Evolutionary conservation across 2,888 invertebrate species (phyloP).

Genomic region (Cantharis nigra): DNA sequence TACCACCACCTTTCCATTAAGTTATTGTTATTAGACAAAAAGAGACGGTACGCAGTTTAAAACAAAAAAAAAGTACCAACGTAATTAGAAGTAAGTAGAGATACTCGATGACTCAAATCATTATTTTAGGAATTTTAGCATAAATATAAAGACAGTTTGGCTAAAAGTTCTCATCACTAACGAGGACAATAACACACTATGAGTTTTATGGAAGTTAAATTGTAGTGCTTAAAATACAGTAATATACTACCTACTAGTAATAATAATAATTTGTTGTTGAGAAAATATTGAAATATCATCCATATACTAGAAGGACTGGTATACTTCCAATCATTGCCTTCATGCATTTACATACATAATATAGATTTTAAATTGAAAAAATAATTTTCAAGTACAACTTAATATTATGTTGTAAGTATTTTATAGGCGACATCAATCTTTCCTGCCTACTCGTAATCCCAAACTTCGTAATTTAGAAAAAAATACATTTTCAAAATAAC

Average conservation of each 20-base stretch:
- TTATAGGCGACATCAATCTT: too few species aligned
- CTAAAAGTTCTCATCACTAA: background rate
- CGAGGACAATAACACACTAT: background rate
- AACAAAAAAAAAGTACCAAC: constrained; percentile 12
- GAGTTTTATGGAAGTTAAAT: background rate
- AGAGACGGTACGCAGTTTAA: background rate
- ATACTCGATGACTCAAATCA: constrained; percentile 13
- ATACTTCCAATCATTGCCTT: background rate
- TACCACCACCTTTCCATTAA: background rate
- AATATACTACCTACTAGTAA: background rate
- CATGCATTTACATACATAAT: background rate
- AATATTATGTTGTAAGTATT: too few species aligned
- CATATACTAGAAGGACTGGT: background rate
- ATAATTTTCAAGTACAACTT: too few species aligned
- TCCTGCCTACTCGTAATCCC: too few species aligned
- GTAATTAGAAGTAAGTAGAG: constrained; percentile 13
- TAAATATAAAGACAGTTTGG: background rate
- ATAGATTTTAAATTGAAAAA: background rate
- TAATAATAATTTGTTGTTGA: background rate
- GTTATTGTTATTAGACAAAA: background rate
- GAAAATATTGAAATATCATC: background rate
- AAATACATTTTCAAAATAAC: too few species aligned
- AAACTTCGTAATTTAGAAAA: too few species aligned
- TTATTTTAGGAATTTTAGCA: constrained; percentile 20
- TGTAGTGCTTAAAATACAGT: background rate